Base-by-base conservation (phyloP, 2,113 vertebrate genomes). In the Aphyosemion australe region DNA sequence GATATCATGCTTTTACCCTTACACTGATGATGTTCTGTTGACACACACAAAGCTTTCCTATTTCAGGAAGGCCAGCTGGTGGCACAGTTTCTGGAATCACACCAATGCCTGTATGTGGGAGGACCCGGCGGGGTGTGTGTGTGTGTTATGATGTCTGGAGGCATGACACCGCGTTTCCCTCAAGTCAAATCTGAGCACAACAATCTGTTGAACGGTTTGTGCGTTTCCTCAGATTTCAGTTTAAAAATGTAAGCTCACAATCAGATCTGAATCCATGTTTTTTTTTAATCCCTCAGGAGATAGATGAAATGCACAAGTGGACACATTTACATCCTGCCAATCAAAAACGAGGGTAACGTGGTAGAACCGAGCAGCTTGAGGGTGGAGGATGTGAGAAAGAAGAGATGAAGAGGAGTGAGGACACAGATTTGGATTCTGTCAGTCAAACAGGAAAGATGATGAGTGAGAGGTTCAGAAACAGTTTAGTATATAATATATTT, bases 11-110 rank as follows among this genome's bases (percentile, higher is more conserved):
- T 42, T 14, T 42, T 18, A 16, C 8, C 6, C 15, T 47, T n/a
- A 47, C n/a, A 47, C 46, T 8, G 8, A 47, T 47, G 15, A 47
- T 37, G 34, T 26, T 26, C 26, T 26, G 3, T 26, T 37, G 34
- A 37, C 12, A 13, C 0, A 56, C 20, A 21, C 51, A 53, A n/a
- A 39, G 19, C 37, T 12, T 39, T 68, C 69, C 60, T 21, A 37
- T 46, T 26, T 26, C 34, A 37, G 34, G 6, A 37, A 34, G n/a
- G 72, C 59, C 72, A 75, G 76, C 73, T 77, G 83, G 78, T 72
- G 58, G 49, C 82, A 71, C 78, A 77, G 85, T 61, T 70, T 53
- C 84, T 90, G 86, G 82, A 68, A 16, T 39, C 21, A 32, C 37
- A 80, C 85, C 83, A 81, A n/a, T 54, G 66, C 57, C 26, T 69